Evolutionary conservation across 1,140 invertebrate genomes (phyloP).

Genomic region (Polypedilum pembai): DNA sequence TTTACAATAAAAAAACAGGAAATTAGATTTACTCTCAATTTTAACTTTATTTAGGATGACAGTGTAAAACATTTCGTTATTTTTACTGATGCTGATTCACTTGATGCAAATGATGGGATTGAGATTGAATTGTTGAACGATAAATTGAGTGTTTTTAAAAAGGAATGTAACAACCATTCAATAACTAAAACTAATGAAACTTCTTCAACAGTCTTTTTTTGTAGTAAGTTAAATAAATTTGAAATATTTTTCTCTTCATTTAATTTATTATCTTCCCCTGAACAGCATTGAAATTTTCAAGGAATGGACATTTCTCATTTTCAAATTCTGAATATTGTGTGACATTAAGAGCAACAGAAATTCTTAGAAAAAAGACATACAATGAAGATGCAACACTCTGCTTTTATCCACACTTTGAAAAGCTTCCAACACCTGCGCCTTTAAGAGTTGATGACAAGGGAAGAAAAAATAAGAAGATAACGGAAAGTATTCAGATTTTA

Average conservation of each 20-base stretch:
- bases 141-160: background rate
- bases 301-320: background rate
- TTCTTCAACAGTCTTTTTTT: background rate
- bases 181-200: background rate
- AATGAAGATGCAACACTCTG: constrained; percentile 4
- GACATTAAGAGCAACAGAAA: background rate
- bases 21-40: too few species aligned
- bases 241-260: too few species aligned
- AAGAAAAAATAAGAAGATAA: background rate
- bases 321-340: background rate
- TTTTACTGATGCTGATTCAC: background rate
- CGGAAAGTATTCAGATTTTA: background rate
- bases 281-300: background rate
- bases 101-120: background rate
- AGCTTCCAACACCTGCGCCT: background rate
- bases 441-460: background rate
- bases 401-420: background rate
- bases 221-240: background rate
- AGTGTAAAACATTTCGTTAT: background rate
- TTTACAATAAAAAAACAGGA: too few species aligned
- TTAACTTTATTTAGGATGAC: too few species aligned
- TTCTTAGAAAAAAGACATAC: background rate
- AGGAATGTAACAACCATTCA: background rate
- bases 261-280: too few species aligned
- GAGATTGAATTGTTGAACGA: background rate